These are phyloP conservation scores for Melanotaenia parkinsoni DNA, from an alignment of 2,797 vertebrate species.

Conservation along the genomic window DNA sequence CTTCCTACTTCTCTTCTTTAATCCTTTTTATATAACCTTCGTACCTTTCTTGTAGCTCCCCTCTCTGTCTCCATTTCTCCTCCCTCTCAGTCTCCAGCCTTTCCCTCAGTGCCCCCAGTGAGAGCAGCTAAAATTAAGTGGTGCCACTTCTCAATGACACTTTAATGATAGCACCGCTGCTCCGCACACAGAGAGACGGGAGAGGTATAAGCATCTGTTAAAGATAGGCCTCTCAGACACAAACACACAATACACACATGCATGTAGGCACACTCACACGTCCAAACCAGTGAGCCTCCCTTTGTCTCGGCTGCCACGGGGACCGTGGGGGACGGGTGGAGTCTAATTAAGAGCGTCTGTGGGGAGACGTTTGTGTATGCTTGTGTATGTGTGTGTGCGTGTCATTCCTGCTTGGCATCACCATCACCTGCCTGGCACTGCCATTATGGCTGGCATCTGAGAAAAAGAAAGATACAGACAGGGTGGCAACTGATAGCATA, in stretches of 20 bases:
- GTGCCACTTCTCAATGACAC: conserved; percentile 99
- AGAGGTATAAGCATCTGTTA: conserved; percentile 92
- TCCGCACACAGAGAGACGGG: conserved; percentile 91
- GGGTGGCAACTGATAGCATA: conserved; percentile 18
- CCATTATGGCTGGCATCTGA: conserved; percentile 77
- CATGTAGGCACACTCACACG: conserved; percentile 54
- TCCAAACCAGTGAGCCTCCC: conserved; percentile 87
- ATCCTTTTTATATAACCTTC: conserved; percentile 64
- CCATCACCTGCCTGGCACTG: conserved; percentile 83
- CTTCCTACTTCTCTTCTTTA: conserved; percentile 10
- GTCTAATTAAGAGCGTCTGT: conserved; percentile 88
- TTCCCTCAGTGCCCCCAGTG: conserved; percentile 90
- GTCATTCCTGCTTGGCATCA: conserved; percentile 86
- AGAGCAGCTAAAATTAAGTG: conserved; percentile 98
- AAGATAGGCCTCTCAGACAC: conserved; percentile 88
- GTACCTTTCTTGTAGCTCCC: conserved; percentile 35
- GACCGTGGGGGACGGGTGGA: conserved; percentile 84
- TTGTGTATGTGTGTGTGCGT: conserved; percentile 61
- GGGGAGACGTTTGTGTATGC: conserved; percentile 75
- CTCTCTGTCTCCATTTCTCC: conserved; percentile 55
- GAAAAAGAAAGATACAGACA: conserved; percentile 34
- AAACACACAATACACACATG: conserved; percentile 62
- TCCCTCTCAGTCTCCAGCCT: conserved; percentile 78
- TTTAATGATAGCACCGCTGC: conserved; percentile 94
- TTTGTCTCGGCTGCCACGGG: conserved; percentile 88